Evolutionary conservation across 2,113 vertebrate genomes (phyloP).

Genomic region (Thunnus maccoyii): DNA sequence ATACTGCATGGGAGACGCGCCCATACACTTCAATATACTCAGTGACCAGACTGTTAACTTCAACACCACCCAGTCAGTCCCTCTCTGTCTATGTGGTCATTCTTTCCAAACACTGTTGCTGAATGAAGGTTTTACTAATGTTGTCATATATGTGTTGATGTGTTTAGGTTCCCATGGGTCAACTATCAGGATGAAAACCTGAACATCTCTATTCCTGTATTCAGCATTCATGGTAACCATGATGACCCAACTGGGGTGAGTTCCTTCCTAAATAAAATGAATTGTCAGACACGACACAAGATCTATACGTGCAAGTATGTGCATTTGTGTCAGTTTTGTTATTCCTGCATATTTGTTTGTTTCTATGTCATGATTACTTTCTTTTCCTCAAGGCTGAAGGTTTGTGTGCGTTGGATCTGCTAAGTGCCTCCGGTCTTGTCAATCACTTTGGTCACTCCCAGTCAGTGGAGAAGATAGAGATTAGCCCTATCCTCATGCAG

Average conservation of each 20-base stretch:
- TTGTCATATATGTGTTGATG: constrained; percentile 24
- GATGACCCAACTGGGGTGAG: constrained; percentile 98
- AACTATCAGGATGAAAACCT: constrained; percentile 97
- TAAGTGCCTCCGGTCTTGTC: constrained; percentile 93
- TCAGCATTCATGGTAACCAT: constrained; percentile 99
- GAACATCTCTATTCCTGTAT: constrained; percentile 96
- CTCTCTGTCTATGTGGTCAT: background rate
- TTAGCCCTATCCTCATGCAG: constrained; percentile 94
- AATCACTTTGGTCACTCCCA: constrained; percentile 96
- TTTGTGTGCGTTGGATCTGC: constrained; percentile 94
- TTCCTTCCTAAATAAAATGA: background rate
- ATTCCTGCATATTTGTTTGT: background rate
- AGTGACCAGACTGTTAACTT: constrained; percentile 98
- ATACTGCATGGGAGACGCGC: constrained; percentile 97
- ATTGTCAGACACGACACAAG: background rate
- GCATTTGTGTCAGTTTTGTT: background rate
- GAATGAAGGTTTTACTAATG: background rate
- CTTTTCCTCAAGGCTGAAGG: constrained; percentile 88
- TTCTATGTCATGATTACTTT: background rate
- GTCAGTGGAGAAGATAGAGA: constrained; percentile 95
- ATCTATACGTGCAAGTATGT: background rate
- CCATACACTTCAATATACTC: constrained; percentile 93
- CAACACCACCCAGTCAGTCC: constrained; percentile 92
- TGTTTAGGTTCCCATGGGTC: constrained; percentile 95
- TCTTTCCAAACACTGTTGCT: background rate